Evolutionary conservation across 2,113 vertebrate species (phyloP).

Genomic region (Petrocephalus zakoni): DNA sequence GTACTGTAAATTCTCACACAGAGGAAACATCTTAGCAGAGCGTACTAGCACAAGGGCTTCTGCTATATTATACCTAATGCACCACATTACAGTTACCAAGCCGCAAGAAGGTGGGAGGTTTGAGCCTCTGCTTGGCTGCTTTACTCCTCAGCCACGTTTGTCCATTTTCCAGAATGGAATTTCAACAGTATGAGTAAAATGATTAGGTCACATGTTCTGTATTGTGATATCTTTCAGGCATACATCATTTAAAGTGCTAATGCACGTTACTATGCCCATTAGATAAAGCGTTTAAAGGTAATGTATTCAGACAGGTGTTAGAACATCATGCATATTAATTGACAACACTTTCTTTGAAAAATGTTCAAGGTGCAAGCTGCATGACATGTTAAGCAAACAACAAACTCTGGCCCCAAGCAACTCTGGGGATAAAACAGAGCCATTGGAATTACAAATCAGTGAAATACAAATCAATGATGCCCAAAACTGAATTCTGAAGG

Average conservation of each 20-base stretch:
- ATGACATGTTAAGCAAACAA: background rate
- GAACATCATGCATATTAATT: background rate
- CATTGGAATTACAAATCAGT: background rate
- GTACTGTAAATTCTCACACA: background rate
- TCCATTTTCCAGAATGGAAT: background rate
- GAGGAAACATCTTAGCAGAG: too few relatives aligned
- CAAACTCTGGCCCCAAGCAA: background rate
- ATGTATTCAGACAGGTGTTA: background rate
- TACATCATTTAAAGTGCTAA: background rate
- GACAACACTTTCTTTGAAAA: background rate
- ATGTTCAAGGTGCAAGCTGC: background rate
- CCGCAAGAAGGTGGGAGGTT: background rate
- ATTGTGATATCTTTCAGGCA: background rate
- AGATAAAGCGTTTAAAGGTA: background rate
- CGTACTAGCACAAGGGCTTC: too few relatives aligned
- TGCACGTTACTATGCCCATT: background rate
- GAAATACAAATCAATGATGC: background rate
- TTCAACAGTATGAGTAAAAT: background rate
- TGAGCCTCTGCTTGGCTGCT: background rate
- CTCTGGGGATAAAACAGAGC: background rate
- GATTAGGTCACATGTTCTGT: background rate
- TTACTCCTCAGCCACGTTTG: background rate
- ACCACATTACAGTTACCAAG: background rate
- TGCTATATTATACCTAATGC: background rate
- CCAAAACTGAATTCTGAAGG: background rate